Evolutionary conservation across 2,888 invertebrate genomes (phyloP).

Genomic region (Leucophenga montana): DNA sequence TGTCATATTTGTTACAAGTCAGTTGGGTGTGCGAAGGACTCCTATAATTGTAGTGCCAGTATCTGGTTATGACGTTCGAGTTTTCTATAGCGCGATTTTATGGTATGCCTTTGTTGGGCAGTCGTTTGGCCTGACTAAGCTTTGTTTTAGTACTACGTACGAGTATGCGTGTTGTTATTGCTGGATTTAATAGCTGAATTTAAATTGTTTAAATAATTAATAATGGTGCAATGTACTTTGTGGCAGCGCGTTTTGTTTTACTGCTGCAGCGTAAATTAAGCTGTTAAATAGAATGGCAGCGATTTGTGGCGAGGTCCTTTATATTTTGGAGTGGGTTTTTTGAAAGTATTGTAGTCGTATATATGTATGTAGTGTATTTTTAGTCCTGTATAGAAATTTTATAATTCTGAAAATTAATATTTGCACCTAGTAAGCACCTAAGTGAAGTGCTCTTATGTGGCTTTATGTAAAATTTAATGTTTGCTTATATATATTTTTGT

Average conservation of each 20-base stretch:
- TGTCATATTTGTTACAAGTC: slow-evolving; percentile 44
- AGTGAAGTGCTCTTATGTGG: too few species aligned
- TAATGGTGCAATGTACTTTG: slow-evolving; percentile 57
- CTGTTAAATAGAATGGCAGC: slow-evolving; percentile 55
- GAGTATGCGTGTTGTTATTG: neutral
- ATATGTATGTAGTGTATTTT: neutral
- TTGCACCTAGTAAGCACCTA: neutral
- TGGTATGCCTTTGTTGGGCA: too few species aligned
- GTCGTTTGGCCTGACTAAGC: too few species aligned
- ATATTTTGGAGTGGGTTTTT: neutral
- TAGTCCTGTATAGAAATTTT: neutral
- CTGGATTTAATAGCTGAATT: slow-evolving; percentile 60
- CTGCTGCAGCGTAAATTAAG: slow-evolving; percentile 38
- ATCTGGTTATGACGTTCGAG: neutral
- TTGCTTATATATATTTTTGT: too few species aligned
- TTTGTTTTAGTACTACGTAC: too few species aligned
- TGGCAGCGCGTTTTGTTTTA: slow-evolving; percentile 14
- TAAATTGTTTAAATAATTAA: slow-evolving; percentile 61
- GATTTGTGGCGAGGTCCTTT: slow-evolving; percentile 45
- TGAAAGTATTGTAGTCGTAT: neutral
- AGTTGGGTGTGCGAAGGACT: neutral
- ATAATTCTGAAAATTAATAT: neutral
- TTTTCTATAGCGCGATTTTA: neutral
- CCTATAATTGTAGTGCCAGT: neutral
- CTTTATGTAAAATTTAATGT: too few species aligned